Base-by-base conservation (phyloP, 2,888 invertebrate genomes). In the Aleiodes leptofemur region DNA sequence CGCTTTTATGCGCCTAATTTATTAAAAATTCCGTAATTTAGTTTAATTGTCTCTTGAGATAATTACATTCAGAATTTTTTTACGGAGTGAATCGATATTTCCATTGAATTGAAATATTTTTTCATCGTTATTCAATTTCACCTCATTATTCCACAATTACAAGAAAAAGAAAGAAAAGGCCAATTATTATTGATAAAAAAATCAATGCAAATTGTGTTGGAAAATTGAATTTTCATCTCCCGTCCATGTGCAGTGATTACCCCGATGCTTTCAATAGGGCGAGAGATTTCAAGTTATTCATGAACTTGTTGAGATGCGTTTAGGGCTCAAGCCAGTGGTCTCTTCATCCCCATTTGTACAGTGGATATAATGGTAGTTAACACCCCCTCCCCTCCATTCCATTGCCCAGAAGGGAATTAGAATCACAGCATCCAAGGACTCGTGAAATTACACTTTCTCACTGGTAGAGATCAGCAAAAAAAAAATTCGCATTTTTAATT, bases 291-390 rank as follows among this genome's bases (percentile, higher is more conserved):
- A 88, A 88, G 85, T 88, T 88, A 89, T 89, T 89, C 88, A 89
- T 89, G 86, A 85, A 89, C 88, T 88, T 88, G 89, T 88, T 89
- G 88, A 88, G 87, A 88, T 87, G 84, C 86, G 85, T 87, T 89
- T 88, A 88, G 86, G 83, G 85, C 76, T 76, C 78, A 79, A 82
- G 81, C 76, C 76, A 76, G 72, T 76, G 66, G 73, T 79, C 81
- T 80, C 82, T 82, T 76, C 80, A 79, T 80, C 82, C 81, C 82
- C 77, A 78, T 76, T 78, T 79, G 81, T 79, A 79, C 79, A 85
- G 84, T 83, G 84, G 84, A 84, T 84, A 85, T 83, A 84, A 86
- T 86, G 86, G 86, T 83, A 87, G 87, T 88, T 87, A 85, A 82
- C 84, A 82, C 83, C 84, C 84, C 34, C 1, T 2, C 23, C 23